These are phyloP conservation scores for Dioctria rufipes DNA, from an alignment of 2,888 invertebrate species.

Conservation along the genomic window DNA sequence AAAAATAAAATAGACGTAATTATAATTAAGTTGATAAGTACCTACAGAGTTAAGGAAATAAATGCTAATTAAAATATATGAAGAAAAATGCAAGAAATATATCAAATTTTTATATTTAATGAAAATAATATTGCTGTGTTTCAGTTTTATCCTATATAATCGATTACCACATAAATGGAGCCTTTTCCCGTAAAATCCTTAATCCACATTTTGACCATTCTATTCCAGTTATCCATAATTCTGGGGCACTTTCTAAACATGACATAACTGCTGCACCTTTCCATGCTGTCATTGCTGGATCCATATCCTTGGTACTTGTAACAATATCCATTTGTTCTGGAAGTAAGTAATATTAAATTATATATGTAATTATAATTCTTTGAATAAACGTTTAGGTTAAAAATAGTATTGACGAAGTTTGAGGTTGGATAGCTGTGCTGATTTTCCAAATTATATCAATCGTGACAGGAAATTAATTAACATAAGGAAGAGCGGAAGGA, in stretches of 20 bases:
- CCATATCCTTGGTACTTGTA: constrained; percentile 92
- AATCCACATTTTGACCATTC: constrained; percentile 93
- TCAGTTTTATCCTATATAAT: constrained; percentile 19
- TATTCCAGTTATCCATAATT: constrained; percentile 88
- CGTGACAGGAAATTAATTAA: too few relatives aligned
- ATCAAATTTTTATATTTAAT: constrained; percentile 55
- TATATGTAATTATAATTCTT: too few relatives aligned
- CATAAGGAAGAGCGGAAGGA: too few relatives aligned
- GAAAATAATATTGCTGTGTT: neutral
- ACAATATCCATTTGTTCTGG: constrained; percentile 89
- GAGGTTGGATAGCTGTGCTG: too few relatives aligned
- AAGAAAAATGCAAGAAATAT: constrained; percentile 54
- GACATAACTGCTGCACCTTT: constrained; percentile 96
- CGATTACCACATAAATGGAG: constrained; percentile 89
- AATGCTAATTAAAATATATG: constrained; percentile 42
- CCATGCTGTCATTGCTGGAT: constrained; percentile 92
- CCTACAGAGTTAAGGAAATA: constrained; percentile 12
- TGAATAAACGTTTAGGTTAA: too few relatives aligned
- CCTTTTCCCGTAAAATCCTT: constrained; percentile 88
- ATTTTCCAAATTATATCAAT: too few relatives aligned
- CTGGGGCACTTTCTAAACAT: constrained; percentile 92
- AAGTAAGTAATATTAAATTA: constrained; percentile 52
- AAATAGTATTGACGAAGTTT: too few relatives aligned
- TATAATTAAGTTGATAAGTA: constrained; percentile 28
- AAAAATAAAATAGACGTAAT: neutral